Evolutionary conservation across 1,140 invertebrate genomes (phyloP), one percentile per base, ranked within the genome.

Genomic region (Heterodera schachtii): DNA sequence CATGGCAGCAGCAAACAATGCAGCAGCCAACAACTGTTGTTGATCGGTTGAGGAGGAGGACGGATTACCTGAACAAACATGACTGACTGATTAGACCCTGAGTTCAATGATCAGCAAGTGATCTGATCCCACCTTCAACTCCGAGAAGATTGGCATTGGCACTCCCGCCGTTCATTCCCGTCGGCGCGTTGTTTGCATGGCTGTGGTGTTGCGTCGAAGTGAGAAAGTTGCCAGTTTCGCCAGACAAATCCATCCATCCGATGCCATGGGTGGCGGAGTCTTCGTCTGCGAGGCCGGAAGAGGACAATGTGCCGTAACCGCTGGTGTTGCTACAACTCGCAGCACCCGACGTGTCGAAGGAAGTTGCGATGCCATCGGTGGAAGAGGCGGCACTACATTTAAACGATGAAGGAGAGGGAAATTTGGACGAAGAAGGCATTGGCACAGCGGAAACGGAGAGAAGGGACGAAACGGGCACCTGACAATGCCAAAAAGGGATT

Each of bases 1-100:
- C 77, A 78, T 69, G 21, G 77, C 77, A 13, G 64, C 77, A 47
- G 77, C 77, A 31, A 70, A 78, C 4, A 78, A n/a, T n/a, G 77
- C 77, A 4, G 77, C 77, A 1, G 77, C 77, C 77, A 78, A 46
- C 44, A 78, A 47, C 66, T 78, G 76, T 78, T 78, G 49, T 21
- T 70, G 57, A 4, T 64, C 57, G 19, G 21, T n/a, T 60, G 77
- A 49, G 31, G 52, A 49, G 31, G 52, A 41, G 13, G 52, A 31
- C 47, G 21, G 13, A 70, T 69, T 21, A 46, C 21, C 46, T 60
- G 41, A 78, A 78, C n/a, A 21, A 21, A 78, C 41, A n/a, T 60
- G n/a, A 3, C 21, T 76, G 41, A 31, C 31, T 43, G 41, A 44
- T 13, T 41, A 52, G 60, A 76, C 4, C 9, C 46, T n/a, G 9